Evolutionary conservation across 1,140 invertebrate species (phyloP).

Genomic region (Bombus fervidus): DNA sequence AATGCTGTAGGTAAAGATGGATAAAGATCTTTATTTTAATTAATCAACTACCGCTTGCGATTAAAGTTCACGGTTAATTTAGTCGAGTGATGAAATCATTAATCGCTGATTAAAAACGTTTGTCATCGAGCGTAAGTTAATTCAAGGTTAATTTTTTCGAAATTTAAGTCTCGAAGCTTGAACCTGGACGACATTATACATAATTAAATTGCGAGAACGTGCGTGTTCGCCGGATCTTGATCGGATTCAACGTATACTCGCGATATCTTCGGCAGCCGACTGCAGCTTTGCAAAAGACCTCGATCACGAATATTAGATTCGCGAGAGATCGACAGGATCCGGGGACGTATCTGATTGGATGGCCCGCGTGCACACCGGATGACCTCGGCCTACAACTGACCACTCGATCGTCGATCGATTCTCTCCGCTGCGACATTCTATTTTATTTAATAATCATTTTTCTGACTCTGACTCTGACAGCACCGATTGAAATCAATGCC

Average conservation of each 20-base stretch:
- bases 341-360: slow-evolving; percentile 46
- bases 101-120: too few relatives aligned
- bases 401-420: slow-evolving; percentile 43
- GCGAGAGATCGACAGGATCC: slow-evolving; percentile 36
- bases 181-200: too few relatives aligned
- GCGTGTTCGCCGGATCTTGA: background rate
- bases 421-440: slow-evolving; percentile 26
- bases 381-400: slow-evolving; percentile 57
- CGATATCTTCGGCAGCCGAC: background rate
- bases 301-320: slow-evolving; percentile 44
- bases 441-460: slow-evolving; percentile 42
- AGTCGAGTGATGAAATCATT: too few relatives aligned
- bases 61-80: too few relatives aligned
- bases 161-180: too few relatives aligned
- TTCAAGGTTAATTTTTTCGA: too few relatives aligned
- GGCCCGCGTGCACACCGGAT: slow-evolving; percentile 42
- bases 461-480: too few relatives aligned
- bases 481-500: slow-evolving; percentile 15
- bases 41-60: too few relatives aligned
- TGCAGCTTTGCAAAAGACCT: slow-evolving; percentile 21
- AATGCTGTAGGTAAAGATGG: background rate
- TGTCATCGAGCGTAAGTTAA: too few relatives aligned
- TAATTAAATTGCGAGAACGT: too few relatives aligned
- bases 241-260: background rate
- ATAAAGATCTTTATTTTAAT: too few relatives aligned